These are phyloP conservation scores for Chelonoidis abingdonii DNA, from an alignment of 2,113 vertebrate species.

Conservation along the genomic window DNA sequence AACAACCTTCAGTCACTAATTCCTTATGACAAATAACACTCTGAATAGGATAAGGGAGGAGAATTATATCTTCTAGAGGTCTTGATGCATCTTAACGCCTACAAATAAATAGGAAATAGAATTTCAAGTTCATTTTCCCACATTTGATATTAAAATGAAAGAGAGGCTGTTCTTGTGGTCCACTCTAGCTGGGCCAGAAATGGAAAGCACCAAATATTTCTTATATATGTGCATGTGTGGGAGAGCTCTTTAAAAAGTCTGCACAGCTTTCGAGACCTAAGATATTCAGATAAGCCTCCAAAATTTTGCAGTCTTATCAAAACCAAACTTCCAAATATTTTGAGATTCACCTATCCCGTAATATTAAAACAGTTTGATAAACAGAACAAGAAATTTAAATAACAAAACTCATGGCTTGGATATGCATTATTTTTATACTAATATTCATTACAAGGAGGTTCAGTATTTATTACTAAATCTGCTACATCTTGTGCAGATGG, in stretches of 20 bases:
- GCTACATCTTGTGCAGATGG: background rate
- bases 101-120: background rate
- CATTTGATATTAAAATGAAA: background rate
- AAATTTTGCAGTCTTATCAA: conserved; percentile 11
- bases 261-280: background rate
- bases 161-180: background rate
- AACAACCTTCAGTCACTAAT: background rate
- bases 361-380: conserved; percentile 22
- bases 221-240: conserved; percentile 4
- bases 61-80: background rate
- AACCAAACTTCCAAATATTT: background rate
- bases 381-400: background rate
- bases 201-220: background rate
- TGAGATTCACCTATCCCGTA: background rate
- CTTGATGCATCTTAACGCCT: background rate
- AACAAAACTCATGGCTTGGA: background rate
- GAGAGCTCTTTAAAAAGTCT: background rate
- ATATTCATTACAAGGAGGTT: background rate
- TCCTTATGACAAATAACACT: background rate
- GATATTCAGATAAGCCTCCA: background rate
- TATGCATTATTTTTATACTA: conserved; percentile 12
- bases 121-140: background rate
- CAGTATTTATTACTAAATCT: conserved; percentile 39
- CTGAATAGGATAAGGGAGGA: background rate
- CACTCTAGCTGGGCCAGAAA: background rate